A percentile compares a stretch with the other conserved stretches of the same genome.
Evolutionary conservation across 2,113 vertebrate genomes (phyloP).

Genomic region (Haplochromis burtoni): DNA sequence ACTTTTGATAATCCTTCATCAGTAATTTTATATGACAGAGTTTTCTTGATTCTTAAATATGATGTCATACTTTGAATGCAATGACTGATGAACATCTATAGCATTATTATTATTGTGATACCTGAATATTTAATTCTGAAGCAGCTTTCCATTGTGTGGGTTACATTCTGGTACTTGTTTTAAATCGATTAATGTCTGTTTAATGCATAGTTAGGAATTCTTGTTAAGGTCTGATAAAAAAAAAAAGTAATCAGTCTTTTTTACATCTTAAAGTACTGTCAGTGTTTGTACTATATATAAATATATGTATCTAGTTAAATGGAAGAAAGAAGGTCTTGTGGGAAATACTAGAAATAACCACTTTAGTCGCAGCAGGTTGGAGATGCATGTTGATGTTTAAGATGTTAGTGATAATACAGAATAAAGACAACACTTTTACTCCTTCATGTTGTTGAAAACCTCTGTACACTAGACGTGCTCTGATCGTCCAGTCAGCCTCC

Average conservation of each 20-base stretch:
- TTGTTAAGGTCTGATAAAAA: not conserved
- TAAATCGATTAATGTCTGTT: not conserved
- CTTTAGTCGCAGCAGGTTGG: not conserved
- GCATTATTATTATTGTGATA: not conserved
- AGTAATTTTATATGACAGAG: not conserved
- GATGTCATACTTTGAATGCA: not conserved
- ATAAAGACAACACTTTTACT: not conserved
- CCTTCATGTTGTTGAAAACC: not conserved
- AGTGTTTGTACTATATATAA: not conserved
- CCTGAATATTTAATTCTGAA: not conserved
- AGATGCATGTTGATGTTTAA: not conserved
- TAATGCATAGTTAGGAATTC: not conserved
- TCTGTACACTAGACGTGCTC: not conserved
- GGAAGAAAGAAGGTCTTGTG: not conserved
- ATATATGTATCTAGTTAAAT: not conserved
- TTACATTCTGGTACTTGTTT: not conserved
- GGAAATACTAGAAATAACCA: not conserved
- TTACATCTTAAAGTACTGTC: not conserved
- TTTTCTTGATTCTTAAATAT: not conserved
- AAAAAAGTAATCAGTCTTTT: not conserved
- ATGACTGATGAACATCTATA: not conserved
- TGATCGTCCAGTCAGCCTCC: not conserved
- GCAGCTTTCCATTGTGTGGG: not conserved
- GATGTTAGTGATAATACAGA: not conserved
- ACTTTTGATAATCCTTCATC: not conserved